These are phyloP conservation scores for Hypomecis atomaria DNA, from an alignment of 2,888 invertebrate genomes.

Conservation along the genomic window DNA sequence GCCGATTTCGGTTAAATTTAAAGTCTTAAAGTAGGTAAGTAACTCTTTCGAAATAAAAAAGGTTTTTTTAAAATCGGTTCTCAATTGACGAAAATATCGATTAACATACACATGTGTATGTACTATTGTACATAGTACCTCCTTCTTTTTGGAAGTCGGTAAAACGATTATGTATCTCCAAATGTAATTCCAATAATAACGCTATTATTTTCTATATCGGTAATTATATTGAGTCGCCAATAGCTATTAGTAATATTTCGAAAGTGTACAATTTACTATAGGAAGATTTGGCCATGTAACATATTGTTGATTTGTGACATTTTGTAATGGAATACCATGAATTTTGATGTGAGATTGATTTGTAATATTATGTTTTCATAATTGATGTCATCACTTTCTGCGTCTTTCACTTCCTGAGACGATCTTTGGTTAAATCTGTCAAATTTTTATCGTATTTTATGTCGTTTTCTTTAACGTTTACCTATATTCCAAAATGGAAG, in stretches of 20 bases:
- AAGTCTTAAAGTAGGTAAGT: too few relatives aligned
- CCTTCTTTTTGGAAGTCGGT: not conserved
- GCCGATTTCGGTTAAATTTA: too few relatives aligned
- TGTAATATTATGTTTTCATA: not conserved
- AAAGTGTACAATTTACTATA: slow-evolving; percentile 9
- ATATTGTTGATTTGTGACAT: not conserved
- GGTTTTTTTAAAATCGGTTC: too few relatives aligned
- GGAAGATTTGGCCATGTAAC: slow-evolving; percentile 2
- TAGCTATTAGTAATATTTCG: slow-evolving; percentile 4
- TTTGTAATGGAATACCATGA: not conserved
- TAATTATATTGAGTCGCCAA: slow-evolving; percentile 6
- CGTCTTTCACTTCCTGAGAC: too few relatives aligned
- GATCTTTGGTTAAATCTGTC: too few relatives aligned
- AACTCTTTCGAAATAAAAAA: too few relatives aligned
- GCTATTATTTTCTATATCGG: not conserved
- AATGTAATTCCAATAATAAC: slow-evolving; percentile 7
- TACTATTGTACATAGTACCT: too few relatives aligned
- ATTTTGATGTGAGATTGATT: not conserved
- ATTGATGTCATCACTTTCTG: not conserved
- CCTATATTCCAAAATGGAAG: too few relatives aligned
- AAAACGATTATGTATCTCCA: not conserved
- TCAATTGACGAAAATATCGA: too few relatives aligned
- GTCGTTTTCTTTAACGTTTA: too few relatives aligned
- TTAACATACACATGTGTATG: too few relatives aligned
- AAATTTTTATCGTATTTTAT: too few relatives aligned